These are phyloP conservation scores for Ceramica pisi DNA, from an alignment of 2,888 invertebrate genomes.

Conservation along the genomic window DNA sequence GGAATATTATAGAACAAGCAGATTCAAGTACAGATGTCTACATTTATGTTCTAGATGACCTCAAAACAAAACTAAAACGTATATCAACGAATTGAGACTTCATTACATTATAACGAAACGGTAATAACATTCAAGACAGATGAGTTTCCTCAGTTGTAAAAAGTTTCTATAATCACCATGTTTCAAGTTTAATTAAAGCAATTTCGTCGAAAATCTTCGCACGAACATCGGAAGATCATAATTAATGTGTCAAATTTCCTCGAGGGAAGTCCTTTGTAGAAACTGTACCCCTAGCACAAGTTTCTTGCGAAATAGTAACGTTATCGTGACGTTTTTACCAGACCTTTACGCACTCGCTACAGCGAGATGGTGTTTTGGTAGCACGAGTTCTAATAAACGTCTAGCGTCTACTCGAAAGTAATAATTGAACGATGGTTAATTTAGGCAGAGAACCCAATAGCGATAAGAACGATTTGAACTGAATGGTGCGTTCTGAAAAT, in stretches of 20 bases:
- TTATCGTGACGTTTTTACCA: too few species aligned
- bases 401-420: too few species aligned
- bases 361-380: too few species aligned
- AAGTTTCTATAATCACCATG: conserved; percentile 34
- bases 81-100: conserved; percentile 2
- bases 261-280: conserved; percentile 48
- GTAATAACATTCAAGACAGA: conserved; percentile 21
- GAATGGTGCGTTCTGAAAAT: too few species aligned
- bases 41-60: conserved; percentile 26
- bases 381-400: too few species aligned
- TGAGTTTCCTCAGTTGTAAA: conserved; percentile 33
- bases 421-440: too few species aligned
- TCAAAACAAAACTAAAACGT: conserved; percentile 6
- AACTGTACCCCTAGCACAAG: too few species aligned
- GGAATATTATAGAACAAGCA: neutral
- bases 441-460: too few species aligned
- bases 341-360: too few species aligned
- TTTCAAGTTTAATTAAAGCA: conserved; percentile 56
- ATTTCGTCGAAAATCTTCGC: conserved; percentile 19
- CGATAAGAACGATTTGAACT: too few species aligned
- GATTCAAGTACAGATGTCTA: neutral
- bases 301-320: too few species aligned
- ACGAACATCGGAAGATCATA: conserved; percentile 57
- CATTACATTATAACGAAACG: conserved; percentile 2
- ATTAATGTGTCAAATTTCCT: conserved; percentile 64